Percentiles rank a stretch among this genome's conserved stretches.
These are phyloP conservation scores for Crenichthys baileyi DNA, from an alignment of 2,797 vertebrate species.

Conservation along the genomic window DNA sequence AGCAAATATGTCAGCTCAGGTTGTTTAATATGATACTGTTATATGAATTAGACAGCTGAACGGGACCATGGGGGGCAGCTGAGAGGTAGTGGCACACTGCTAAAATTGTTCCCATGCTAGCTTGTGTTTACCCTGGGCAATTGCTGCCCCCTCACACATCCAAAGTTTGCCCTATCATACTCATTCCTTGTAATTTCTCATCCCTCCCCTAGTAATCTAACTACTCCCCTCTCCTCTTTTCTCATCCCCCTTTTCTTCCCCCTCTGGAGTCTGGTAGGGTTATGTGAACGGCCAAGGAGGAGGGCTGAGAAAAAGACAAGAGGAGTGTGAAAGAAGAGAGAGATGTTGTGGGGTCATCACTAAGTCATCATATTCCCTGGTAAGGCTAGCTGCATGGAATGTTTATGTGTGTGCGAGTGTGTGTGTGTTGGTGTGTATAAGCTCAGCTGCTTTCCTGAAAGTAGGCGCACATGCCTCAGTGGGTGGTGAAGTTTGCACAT, in stretches of 20 bases:
- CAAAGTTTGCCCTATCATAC: slow-evolving; percentile 80
- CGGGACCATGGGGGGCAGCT: background rate
- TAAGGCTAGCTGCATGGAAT: slow-evolving; percentile 76
- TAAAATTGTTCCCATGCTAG: slow-evolving; percentile 88
- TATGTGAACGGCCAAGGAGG: slow-evolving; percentile 90
- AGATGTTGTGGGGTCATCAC: slow-evolving; percentile 67
- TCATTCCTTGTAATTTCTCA: slow-evolving; percentile 85
- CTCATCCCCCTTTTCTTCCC: slow-evolving; percentile 76
- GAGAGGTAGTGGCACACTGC: slow-evolving; percentile 70
- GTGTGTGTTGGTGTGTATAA: slow-evolving; percentile 13
- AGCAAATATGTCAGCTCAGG: background rate
- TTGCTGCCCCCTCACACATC: slow-evolving; percentile 85
- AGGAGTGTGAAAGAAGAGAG: slow-evolving; percentile 73
- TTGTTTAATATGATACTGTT: background rate
- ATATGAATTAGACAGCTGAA: background rate
- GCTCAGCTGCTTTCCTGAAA: slow-evolving; percentile 27
- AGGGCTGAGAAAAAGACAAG: slow-evolving; percentile 73
- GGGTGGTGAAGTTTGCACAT: slow-evolving; percentile 57
- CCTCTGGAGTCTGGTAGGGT: slow-evolving; percentile 88
- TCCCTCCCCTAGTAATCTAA: slow-evolving; percentile 53
- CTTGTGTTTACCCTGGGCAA: slow-evolving; percentile 88
- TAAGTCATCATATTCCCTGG: slow-evolving; percentile 84
- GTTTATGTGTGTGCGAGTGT: slow-evolving; percentile 10
- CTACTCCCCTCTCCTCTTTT: slow-evolving; percentile 78
- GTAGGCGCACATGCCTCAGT: slow-evolving; percentile 41